Evolutionary conservation across 1,140 invertebrate species (phyloP).

Genomic region (Hydropsyche tenuis): DNA sequence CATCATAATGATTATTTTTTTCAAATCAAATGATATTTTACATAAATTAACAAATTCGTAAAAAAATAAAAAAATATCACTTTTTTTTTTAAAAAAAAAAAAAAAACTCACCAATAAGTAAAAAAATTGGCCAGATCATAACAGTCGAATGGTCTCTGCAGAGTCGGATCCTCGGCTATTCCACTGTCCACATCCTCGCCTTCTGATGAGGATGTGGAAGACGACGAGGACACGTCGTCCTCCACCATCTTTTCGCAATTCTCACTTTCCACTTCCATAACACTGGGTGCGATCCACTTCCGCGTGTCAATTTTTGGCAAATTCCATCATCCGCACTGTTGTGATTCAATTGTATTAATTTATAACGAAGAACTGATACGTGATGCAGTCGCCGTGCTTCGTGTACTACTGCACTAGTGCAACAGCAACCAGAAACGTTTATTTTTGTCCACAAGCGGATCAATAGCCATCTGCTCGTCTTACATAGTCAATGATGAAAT

Average conservation of each 20-base stretch:
- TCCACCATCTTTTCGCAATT: slow-evolving; percentile 2
- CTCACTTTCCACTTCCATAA: slow-evolving; percentile 30
- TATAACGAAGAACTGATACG: slow-evolving; percentile 1
- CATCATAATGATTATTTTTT: not conserved
- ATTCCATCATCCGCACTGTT: no score
- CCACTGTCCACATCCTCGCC: slow-evolving; percentile 49
- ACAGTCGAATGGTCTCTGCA: slow-evolving; percentile 44
- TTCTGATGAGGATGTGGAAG: slow-evolving; percentile 16
- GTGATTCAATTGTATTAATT: no score
- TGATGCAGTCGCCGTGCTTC: slow-evolving; percentile 33
- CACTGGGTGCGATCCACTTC: not conserved
- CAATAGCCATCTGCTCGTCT: slow-evolving; percentile 31
- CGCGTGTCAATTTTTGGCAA: no score
- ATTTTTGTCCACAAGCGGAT: slow-evolving; percentile 32
- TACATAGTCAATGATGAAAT: slow-evolving; percentile 22
- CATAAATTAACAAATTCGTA: not conserved
- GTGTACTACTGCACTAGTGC: slow-evolving; percentile 38
- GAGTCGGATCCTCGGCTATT: slow-evolving; percentile 45
- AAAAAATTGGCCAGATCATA: slow-evolving; percentile 48
- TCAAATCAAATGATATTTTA: not conserved
- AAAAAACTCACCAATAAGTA: slow-evolving; percentile 43
- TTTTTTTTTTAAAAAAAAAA: slow-evolving; percentile 2
- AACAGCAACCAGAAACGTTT: slow-evolving; percentile 32
- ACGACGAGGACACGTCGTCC: slow-evolving; percentile 16
- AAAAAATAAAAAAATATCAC: not conserved